Percentiles rank a stretch among this genome's conserved stretches.
Evolutionary conservation across 2,888 invertebrate species (phyloP).

Genomic region (Orchestes rusci): DNA sequence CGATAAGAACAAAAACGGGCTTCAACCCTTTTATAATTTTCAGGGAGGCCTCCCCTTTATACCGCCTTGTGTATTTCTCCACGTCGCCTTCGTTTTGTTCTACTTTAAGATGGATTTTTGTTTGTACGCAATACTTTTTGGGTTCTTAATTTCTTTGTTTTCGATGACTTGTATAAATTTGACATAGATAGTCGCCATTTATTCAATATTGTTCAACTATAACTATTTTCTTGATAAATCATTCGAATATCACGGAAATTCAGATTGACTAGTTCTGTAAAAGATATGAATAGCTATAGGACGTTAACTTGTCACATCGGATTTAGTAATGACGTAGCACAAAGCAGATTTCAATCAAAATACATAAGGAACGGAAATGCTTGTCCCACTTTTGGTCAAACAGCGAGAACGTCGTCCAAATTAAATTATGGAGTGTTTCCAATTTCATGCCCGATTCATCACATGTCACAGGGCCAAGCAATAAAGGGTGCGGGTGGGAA

Average conservation of each 20-base stretch:
- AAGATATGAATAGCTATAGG: no score
- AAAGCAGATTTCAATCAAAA: no score
- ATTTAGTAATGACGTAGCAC: neutral
- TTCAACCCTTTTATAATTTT: constrained; percentile 26
- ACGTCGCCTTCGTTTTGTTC: constrained; percentile 43
- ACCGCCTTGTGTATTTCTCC: constrained; percentile 27
- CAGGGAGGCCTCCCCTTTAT: constrained; percentile 13
- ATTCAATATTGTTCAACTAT: neutral
- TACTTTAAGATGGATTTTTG: constrained; percentile 24
- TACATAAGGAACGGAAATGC: constrained; percentile 6
- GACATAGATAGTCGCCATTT: neutral
- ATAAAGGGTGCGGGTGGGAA: constrained; percentile 10
- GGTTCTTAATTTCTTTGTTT: constrained; percentile 18
- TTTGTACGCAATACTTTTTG: constrained; percentile 18
- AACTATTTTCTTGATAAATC: no score
- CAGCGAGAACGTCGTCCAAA: constrained; percentile 16
- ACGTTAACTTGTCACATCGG: neutral
- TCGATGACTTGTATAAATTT: neutral
- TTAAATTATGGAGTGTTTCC: constrained; percentile 26
- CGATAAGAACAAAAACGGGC: constrained; percentile 34
- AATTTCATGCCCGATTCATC: constrained; percentile 27
- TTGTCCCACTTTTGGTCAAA: constrained; percentile 23
- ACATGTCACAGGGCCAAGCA: constrained; percentile 22
- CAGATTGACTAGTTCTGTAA: no score
- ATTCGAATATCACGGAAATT: no score